Evolutionary conservation across 1,140 invertebrate species (phyloP), one percentile per base, ranked within the genome.

Genomic region (Subanguina moxae): DNA sequence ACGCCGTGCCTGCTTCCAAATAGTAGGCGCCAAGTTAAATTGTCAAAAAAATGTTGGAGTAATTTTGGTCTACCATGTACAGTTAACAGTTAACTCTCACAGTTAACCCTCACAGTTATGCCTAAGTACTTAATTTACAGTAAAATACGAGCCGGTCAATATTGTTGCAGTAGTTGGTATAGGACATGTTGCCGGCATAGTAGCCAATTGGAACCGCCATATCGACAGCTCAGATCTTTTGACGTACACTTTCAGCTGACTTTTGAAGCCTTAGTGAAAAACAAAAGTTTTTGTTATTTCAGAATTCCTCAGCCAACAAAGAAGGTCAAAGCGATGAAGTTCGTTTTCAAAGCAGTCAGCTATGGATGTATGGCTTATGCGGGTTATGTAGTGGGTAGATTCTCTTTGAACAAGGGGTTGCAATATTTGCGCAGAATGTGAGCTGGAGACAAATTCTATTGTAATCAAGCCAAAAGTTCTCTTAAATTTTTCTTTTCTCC

Each of bases 161-260:
- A 70, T 82, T 38, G 80, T 82, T 23, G 73, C 77, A 0, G 80
- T 82, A 11, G 80, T 82, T 27, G 80, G 80, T n/a, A 80, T 82
- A 57, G 80, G 80, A 0, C 80, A 82, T 62, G 68, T 78, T 11
- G 70, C 75, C 8, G 80, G 80, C 19, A 82, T 82, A 38, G 65
- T 61, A 1, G 59, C 62, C 23, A 66, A 78, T 61, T 82, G 80
- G 81, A 62, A 68, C 13, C 58, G 68, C 7, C 63, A 73, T 15
- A 70, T 82, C 38, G 74, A 81, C 65, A 58, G 71, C 23, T n/a
- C 21, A 42, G 64, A 46, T 30, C 67, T 81, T 8, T 42, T 81
- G 13, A 65, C 43, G 72, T 80, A 65, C 62, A 48, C 64, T 5
- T 32, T 61, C 8, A 21, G 21, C n/a, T 58, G 11, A 58, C 11